A percentile compares a stretch with the other conserved stretches of the same genome.
Conservation (phyloP, 2,888 invertebrate genomes). For the Mimumesa dahlbomi region DNA sequence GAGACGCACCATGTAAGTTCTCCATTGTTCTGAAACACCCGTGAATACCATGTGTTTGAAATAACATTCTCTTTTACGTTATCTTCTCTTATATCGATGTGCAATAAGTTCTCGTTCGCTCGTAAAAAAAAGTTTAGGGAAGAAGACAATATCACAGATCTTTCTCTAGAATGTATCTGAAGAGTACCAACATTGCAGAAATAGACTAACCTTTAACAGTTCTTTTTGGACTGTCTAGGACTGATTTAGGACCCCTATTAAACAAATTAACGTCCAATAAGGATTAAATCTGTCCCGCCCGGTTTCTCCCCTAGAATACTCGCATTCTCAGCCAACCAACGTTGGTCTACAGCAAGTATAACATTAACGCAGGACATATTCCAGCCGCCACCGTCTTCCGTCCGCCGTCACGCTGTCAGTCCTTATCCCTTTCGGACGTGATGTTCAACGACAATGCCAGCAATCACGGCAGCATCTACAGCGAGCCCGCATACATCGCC, state of each 20-base stretch:
- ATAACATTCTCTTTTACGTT: too few relatives aligned
- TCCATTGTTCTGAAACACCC: background rate
- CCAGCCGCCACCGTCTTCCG: constrained; percentile 76
- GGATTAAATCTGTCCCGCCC: constrained; percentile 3
- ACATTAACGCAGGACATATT: constrained; percentile 72
- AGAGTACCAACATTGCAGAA: too few relatives aligned
- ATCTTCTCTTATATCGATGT: too few relatives aligned
- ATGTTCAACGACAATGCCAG: constrained; percentile 85
- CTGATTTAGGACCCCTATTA: too few relatives aligned
- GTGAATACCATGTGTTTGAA: too few relatives aligned
- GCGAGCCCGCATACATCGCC: constrained; percentile 89
- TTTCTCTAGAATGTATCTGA: too few relatives aligned
- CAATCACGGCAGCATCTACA: constrained; percentile 91
- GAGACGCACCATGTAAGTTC: constrained; percentile 77
- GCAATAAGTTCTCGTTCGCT: background rate
- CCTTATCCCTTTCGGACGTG: constrained; percentile 86
- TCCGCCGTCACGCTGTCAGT: constrained; percentile 86
- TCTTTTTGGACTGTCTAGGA: too few relatives aligned
- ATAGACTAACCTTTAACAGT: too few relatives aligned
- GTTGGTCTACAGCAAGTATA: constrained; percentile 52
- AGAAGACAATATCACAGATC: too few relatives aligned
- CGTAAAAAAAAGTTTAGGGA: too few relatives aligned
- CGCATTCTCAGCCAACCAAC: constrained; percentile 7
- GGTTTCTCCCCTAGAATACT: background rate
- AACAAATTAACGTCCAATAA: too few relatives aligned